phyloP scores from a whole-genome alignment of 2,888 invertebrate genomes.

The Acleris cristana region DNA sequence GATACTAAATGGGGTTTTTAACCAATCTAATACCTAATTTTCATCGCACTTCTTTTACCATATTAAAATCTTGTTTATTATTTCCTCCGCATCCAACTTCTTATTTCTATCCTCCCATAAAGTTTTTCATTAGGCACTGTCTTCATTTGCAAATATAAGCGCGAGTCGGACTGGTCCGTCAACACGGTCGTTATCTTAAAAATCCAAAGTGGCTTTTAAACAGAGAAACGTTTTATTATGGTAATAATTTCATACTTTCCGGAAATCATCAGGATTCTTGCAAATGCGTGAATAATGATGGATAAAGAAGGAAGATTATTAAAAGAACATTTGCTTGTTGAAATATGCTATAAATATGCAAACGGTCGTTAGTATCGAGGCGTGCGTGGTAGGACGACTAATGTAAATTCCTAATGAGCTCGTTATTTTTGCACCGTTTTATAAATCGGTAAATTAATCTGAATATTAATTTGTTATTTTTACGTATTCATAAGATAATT shows the following conservation, averaged over 20 bases:
- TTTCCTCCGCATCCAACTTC: no score
- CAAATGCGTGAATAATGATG: conserved; percentile 36
- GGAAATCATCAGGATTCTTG: conserved; percentile 36
- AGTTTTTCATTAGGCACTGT: no score
- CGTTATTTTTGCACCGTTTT: conserved; percentile 5
- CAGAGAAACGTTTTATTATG: conserved; percentile 34
- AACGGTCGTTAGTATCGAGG: conserved; percentile 30
- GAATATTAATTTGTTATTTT: no score
- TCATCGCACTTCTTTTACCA: no score
- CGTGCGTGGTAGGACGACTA: background rate
- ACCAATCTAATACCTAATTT: no score
- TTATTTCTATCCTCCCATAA: no score
- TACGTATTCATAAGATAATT: no score
- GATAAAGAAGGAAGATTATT: conserved; percentile 28
- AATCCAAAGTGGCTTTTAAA: conserved; percentile 19
- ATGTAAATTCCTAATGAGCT: conserved; percentile 3
- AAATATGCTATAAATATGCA: conserved; percentile 32
- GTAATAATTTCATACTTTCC: conserved; percentile 35
- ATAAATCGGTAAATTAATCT: no score
- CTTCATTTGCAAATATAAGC: background rate
- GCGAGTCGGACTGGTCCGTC: background rate
- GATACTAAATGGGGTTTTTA: no score
- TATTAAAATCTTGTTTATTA: no score
- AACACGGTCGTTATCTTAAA: conserved; percentile 1
- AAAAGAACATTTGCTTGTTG: conserved; percentile 34